A percentile compares a stretch with the other conserved stretches of the same genome.
phyloP scores from a whole-genome alignment of 30 jellyfish, hydroid and myxozoan genomes.

The Nemopilema nomurai region DNA sequence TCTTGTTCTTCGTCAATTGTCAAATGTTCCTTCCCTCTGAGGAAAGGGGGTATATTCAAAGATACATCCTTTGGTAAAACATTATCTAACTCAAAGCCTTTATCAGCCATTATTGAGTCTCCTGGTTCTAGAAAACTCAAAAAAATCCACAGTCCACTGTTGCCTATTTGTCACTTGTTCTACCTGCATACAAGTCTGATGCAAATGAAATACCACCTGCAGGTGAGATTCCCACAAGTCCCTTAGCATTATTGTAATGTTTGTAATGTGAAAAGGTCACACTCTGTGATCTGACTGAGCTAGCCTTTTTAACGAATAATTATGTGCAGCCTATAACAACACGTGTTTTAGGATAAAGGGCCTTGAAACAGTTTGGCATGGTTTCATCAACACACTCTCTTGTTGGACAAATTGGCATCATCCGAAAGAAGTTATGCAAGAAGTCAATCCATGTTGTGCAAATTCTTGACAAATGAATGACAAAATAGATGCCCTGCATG shows the following conservation, averaged over 20 bases:
- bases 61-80: conserved; percentile 38
- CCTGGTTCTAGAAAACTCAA: conserved; percentile 39
- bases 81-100: conserved; percentile 55
- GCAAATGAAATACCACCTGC: conserved; percentile 67
- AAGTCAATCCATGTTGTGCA: conserved; percentile 55
- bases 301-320: conserved; percentile 68
- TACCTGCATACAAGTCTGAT: conserved; percentile 68
- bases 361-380: conserved; percentile 65
- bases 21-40: conserved; percentile 40
- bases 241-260: conserved; percentile 84
- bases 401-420: conserved; percentile 60
- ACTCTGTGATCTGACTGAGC: conserved; percentile 67
- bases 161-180: conserved; percentile 38
- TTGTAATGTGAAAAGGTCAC: conserved; percentile 52
- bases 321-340: conserved; percentile 68
- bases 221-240: conserved; percentile 79
- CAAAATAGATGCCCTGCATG: conserved; percentile 33
- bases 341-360: conserved; percentile 54
- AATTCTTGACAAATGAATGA: conserved; percentile 29
- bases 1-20: conserved; percentile 45
- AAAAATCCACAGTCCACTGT: conserved; percentile 40
- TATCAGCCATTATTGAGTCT: conserved; percentile 78
- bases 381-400: conserved; percentile 33
- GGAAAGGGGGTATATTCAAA: conserved; percentile 67
- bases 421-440: conserved; percentile 30